These are phyloP conservation scores for Schizopygopsis malacanthus DNA, from an alignment of 2,797 vertebrate genomes.

Conservation along the genomic window DNA sequence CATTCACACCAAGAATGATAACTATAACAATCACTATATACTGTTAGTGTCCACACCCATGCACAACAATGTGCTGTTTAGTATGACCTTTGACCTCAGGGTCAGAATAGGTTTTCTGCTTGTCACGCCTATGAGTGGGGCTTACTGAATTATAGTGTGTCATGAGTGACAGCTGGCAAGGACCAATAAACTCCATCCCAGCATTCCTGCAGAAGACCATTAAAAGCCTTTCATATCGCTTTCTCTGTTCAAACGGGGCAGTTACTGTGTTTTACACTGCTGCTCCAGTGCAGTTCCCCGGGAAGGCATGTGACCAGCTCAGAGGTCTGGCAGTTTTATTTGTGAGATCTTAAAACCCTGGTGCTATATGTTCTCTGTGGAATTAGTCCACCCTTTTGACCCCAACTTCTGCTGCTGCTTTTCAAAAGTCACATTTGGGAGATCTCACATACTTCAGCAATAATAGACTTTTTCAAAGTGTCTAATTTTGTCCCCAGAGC, in stretches of 20 bases:
- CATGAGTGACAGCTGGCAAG: slow-evolving; percentile 75
- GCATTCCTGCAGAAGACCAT: slow-evolving; percentile 72
- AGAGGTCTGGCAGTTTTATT: slow-evolving; percentile 17
- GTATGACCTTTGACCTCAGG: slow-evolving; percentile 26
- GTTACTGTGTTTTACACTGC: slow-evolving; percentile 29
- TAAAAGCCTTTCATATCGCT: slow-evolving; percentile 66
- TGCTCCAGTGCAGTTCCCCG: slow-evolving; percentile 27
- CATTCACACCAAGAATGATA: not conserved
- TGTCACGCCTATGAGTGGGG: slow-evolving; percentile 36
- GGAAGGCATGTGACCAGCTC: not conserved
- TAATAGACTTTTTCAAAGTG: not conserved
- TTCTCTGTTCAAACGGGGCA: slow-evolving; percentile 31
- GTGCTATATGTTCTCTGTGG: not conserved
- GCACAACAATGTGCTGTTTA: not conserved
- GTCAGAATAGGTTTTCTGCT: slow-evolving; percentile 32
- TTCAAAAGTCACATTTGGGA: slow-evolving; percentile 10
- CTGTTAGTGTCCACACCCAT: not conserved
- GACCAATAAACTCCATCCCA: slow-evolving; percentile 71
- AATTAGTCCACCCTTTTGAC: not conserved
- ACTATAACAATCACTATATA: not conserved
- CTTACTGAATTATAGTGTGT: slow-evolving; percentile 70
- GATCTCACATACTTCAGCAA: not conserved
- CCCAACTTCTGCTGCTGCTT: not conserved
- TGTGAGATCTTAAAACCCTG: slow-evolving; percentile 19
- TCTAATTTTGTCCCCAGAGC: not conserved